A percentile compares a stretch with the other conserved stretches of the same genome.
These are phyloP conservation scores for Biston stratarius DNA, from an alignment of 2,888 invertebrate genomes.

Conservation along the genomic window DNA sequence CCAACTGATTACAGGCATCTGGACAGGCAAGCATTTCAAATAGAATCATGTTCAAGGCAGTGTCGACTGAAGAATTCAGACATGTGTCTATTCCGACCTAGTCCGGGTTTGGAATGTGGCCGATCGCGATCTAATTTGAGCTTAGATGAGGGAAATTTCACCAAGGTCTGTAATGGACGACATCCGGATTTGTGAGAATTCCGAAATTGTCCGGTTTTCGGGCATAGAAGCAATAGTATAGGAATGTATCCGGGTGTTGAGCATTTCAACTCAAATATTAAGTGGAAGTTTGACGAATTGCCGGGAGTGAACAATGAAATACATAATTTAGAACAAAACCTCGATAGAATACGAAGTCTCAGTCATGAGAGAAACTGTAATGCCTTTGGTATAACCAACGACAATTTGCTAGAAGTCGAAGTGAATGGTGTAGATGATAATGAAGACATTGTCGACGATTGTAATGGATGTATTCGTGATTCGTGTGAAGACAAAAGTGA, in stretches of 20 bases:
- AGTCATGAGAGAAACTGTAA: conserved; percentile 78
- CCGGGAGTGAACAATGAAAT: conserved; percentile 71
- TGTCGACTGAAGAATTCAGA: conserved; percentile 82
- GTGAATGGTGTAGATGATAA: conserved; percentile 73
- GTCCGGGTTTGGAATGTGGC: conserved; percentile 73
- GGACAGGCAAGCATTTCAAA: conserved; percentile 80
- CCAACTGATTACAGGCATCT: conserved; percentile 77
- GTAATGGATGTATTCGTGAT: conserved; percentile 67
- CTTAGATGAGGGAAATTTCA: conserved; percentile 81
- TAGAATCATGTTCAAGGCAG: conserved; percentile 81
- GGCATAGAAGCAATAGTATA: conserved; percentile 84
- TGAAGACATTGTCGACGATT: conserved; percentile 74
- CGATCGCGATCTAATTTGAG: conserved; percentile 82
- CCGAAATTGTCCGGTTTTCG: conserved; percentile 83
- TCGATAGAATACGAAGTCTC: conserved; percentile 81
- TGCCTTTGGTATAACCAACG: conserved; percentile 68
- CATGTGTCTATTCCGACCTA: conserved; percentile 79
- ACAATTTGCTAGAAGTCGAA: conserved; percentile 80
- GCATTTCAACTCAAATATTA: conserved; percentile 81
- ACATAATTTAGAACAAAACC: conserved; percentile 78
- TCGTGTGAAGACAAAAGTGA: conserved; percentile 78
- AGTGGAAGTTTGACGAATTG: conserved; percentile 82
- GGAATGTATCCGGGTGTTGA: conserved; percentile 81
- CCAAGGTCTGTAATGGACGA: conserved; percentile 79
- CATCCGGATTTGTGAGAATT: conserved; percentile 86